These are phyloP conservation scores for Pristiophorus japonicus DNA, from an alignment of 2,113 vertebrate genomes.

Conservation along the genomic window DNA sequence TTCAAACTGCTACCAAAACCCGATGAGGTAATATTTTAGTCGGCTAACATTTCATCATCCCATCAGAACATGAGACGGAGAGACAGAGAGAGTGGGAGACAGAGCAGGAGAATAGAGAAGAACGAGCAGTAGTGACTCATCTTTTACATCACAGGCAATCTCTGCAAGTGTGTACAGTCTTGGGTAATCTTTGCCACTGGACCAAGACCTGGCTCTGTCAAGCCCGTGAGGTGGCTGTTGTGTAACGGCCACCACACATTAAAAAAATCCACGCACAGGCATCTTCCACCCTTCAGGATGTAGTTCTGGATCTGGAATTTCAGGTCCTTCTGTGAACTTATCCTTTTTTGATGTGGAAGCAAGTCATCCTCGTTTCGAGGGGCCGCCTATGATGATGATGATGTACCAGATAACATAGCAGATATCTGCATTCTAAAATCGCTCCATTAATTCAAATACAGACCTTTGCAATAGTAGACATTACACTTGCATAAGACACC, in stretches of 20 bases:
- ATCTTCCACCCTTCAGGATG: too few species aligned
- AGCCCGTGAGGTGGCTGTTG: too few species aligned
- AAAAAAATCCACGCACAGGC: too few species aligned
- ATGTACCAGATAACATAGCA: not conserved
- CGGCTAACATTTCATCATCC: not conserved
- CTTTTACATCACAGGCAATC: not conserved
- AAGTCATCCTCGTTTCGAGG: too few species aligned
- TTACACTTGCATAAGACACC: conserved; percentile 93
- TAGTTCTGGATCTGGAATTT: too few species aligned
- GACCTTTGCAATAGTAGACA: conserved; percentile 92
- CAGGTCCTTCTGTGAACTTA: too few species aligned
- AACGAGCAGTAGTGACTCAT: not conserved
- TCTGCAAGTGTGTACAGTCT: too few species aligned
- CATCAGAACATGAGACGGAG: not conserved
- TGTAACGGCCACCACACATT: too few species aligned
- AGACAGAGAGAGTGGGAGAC: not conserved
- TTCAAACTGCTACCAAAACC: not conserved
- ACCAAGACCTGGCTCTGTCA: too few species aligned
- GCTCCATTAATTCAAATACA: not conserved
- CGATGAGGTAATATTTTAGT: not conserved
- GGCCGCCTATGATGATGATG: too few species aligned
- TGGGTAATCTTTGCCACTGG: too few species aligned
- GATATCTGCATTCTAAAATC: not conserved
- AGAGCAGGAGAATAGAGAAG: not conserved
- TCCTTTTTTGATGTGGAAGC: too few species aligned